Evolutionary conservation across 92 coral and sea anemone genomes (phyloP), one percentile per base, ranked within the genome.

Genomic region (Epizoanthus stellaris): DNA sequence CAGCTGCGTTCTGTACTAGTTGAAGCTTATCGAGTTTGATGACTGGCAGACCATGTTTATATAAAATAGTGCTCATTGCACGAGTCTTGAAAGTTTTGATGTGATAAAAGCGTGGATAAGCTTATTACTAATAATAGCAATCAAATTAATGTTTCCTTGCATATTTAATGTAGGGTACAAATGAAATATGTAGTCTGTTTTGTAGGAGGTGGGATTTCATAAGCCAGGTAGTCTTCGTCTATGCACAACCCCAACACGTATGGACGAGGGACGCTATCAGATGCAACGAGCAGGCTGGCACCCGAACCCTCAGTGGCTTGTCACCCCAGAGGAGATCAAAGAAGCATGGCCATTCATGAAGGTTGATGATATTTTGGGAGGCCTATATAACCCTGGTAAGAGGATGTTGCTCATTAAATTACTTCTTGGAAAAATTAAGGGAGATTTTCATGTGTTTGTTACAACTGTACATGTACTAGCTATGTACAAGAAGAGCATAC

Each of bases 261-360:
- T 95, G 89, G 99, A 97, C 77, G 99, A 97, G 85, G 95, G 93
- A 1, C 90, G 80, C 59, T 90, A 97, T 67, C 98, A 97, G 88
- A 97, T 93, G 99, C 92, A 91, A 65, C 87, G 99, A 25, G 91
- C 90, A 6, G 99, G 99, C 7, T 91, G 98, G 95, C 99, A 95
- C 19, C 93, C 93, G 34, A 96, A 98, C 3, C 97, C 93, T 2
- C 99, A 97, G 82, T 91, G 98, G 94, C 87, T 97, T 20, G 92
- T 97, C 36, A 93, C 97, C 30, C 96, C 98, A 25, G 98, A 97
- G 3, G 96, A 97, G 43, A 95, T 97, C 69, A 91, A 94, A 53
- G 81, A 97, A 80, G 85, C 95, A 90, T 87, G 90, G 68, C 99
- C 99, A 39, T 85, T 97, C 16, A 87, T 97, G 36, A 97, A 97